These are phyloP conservation scores for Nannospalax galili DNA, from an alignment of 2,113 vertebrate species.

Conservation along the genomic window DNA sequence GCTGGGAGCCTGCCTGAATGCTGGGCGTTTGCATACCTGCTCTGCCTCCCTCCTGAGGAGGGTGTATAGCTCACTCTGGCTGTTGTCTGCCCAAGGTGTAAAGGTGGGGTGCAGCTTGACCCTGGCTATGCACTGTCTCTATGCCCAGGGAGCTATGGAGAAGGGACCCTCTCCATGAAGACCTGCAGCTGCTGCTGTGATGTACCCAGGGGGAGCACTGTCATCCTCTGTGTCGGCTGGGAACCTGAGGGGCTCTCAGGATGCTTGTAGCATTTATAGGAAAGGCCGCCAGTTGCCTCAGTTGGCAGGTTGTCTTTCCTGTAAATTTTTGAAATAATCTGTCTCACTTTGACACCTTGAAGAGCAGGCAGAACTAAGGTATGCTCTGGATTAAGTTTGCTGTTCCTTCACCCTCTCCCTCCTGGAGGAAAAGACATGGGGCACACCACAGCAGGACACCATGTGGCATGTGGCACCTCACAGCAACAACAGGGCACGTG, in stretches of 20 bases:
- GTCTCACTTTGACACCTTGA: constrained; percentile 59
- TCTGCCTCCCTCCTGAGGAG: neutral
- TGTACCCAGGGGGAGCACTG: neutral
- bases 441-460: constrained; percentile 75
- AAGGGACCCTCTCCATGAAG: neutral
- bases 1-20: neutral
- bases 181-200: neutral
- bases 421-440: constrained; percentile 80
- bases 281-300: neutral
- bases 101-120: neutral
- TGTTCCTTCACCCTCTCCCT: constrained; percentile 78
- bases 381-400: constrained; percentile 67
- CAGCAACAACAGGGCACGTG: constrained; percentile 69
- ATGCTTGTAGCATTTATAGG: neutral
- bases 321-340: constrained; percentile 5
- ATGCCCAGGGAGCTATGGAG: neutral
- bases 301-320: constrained; percentile 3
- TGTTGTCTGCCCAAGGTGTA: neutral
- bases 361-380: constrained; percentile 53
- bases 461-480: constrained; percentile 79
- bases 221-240: neutral
- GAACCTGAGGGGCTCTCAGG: neutral
- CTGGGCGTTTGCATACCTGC: neutral
- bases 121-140: neutral
- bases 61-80: neutral